A percentile compares a stretch with the other conserved stretches of the same genome.
These are phyloP conservation scores for Rhea americana DNA, from an alignment of 2,113 vertebrate genomes.

Conservation along the genomic window DNA sequence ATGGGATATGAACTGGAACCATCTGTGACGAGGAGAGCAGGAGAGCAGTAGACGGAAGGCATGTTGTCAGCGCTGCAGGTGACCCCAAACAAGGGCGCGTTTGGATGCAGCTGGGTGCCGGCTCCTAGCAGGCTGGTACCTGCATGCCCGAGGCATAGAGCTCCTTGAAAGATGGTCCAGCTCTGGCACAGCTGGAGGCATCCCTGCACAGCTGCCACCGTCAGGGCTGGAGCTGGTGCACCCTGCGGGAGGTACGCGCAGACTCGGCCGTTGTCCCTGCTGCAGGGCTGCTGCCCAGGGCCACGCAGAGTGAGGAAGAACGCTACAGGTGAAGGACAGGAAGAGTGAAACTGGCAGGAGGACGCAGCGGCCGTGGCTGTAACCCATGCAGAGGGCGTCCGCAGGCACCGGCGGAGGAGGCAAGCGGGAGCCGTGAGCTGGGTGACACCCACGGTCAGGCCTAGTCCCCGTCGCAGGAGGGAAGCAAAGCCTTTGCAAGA, in stretches of 20 bases:
- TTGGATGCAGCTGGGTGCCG: neutral
- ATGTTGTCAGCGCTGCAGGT: neutral
- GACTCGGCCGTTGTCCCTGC: neutral
- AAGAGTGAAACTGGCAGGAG: neutral
- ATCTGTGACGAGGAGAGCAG: neutral
- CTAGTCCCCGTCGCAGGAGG: neutral
- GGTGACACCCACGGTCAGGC: neutral
- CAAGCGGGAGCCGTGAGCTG: neutral
- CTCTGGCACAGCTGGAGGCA: neutral
- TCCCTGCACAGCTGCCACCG: neutral
- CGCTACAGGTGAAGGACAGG: neutral
- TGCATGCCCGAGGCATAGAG: accelerated
- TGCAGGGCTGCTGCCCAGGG: neutral
- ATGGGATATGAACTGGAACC: neutral
- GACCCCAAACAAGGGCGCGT: neutral
- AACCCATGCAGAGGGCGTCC: neutral
- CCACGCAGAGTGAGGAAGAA: neutral
- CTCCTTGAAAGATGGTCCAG: neutral
- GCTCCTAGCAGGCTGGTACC: neutral
- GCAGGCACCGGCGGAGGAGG: neutral
- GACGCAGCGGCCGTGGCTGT: too few relatives aligned
- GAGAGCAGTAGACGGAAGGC: neutral
- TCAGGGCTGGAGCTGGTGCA: neutral
- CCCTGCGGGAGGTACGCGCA: accelerated
- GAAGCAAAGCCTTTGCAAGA: neutral